Base-by-base conservation (phyloP, 1,140 invertebrate genomes). In the Eurosta solidaginis region DNA sequence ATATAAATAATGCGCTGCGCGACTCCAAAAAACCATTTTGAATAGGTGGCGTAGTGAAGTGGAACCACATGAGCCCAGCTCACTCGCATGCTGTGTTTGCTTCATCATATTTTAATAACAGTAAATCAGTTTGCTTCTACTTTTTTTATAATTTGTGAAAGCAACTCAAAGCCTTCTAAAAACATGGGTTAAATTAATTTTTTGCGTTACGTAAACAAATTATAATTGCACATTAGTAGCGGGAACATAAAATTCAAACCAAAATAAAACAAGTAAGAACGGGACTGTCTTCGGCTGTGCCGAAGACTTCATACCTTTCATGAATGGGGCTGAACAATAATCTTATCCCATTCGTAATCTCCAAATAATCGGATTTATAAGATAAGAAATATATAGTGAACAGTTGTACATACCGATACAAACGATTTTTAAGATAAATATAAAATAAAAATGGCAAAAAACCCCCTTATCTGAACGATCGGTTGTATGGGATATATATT, bases 111-210 rank as follows among this genome's bases (percentile, higher is more conserved):
- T 83, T 85, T 85, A 85, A 85, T 85, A 84, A 83, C 84, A 82
- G 84, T 85, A 85, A 85, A 85, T 85, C 84, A 85, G 84, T 85
- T 85, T 84, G 27, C 33, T 52, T 36, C n/a, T 40, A 33, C 4
- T n/a, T 73, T 36, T 33, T 12, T 17, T 78, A 44, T 40, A 44
- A 52, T 80, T n/a, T n/a, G n/a, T n/a, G n/a, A n/a, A n/a, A 44
- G 20, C 47, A 77, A 27, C 9, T 5, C 54, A 36, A 17, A 2
- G 59, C 59, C 33, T 68, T 68, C 73, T n/a, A 81, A 79, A 83
- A 85, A 85, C 84, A 85, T 84, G 84, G 82, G 83, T 85, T 82
- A 83, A 85, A 85, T 85, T 85, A 85, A 85, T 85, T 85, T 85
- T 85, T 85, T 85, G 83, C 84, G 83, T 82, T 78, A 77, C 63